Conservation (phyloP, 2,113 vertebrate species). For the Psophia crepitans region DNA sequence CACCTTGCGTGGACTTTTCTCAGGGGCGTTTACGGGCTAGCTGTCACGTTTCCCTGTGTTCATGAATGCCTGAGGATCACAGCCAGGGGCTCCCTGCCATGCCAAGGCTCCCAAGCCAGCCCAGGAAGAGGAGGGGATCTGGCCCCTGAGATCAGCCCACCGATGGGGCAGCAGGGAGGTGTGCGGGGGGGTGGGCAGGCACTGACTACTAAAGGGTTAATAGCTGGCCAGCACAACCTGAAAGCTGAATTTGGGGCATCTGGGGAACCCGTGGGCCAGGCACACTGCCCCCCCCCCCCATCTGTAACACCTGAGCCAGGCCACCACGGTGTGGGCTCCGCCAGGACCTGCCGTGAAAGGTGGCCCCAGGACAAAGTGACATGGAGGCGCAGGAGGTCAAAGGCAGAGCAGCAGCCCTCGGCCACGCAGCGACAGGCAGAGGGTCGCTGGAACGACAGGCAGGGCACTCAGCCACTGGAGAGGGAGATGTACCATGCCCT, state of each 20-base stretch:
- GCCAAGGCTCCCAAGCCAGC: not conserved
- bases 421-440: not conserved
- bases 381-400: not conserved
- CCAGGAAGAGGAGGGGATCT: not conserved
- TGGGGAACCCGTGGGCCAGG: not conserved
- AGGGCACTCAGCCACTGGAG: accelerated
- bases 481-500: not conserved
- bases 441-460: not conserved
- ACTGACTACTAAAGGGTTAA: not conserved
- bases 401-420: not conserved
- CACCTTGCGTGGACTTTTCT: not conserved
- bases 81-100: not conserved
- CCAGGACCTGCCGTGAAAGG: not conserved
- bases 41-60: not conserved
- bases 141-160: not conserved
- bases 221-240: not conserved
- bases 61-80: not conserved
- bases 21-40: not conserved
- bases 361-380: not conserved
- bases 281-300: not conserved
- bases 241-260: not conserved
- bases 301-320: not conserved
- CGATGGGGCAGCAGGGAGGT: not conserved
- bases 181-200: not conserved
- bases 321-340: not conserved